A percentile compares a stretch with the other conserved stretches of the same genome.
Conservation (phyloP, 2,797 vertebrate species). For the Aphelocoma californica region DNA sequence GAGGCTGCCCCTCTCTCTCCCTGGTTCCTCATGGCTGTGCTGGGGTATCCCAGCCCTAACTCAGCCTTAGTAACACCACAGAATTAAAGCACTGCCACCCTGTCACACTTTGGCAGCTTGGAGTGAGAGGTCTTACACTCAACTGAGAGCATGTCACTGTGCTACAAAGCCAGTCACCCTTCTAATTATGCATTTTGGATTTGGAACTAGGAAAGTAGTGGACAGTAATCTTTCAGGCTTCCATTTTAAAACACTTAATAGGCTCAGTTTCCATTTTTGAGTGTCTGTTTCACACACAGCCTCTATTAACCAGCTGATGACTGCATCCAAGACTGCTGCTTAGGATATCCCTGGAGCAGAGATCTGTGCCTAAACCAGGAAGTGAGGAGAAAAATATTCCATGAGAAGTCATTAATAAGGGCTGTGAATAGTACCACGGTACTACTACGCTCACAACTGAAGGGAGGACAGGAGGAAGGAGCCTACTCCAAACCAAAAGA, state of each 20-base stretch:
- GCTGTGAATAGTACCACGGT: background rate
- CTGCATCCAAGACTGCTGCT: background rate
- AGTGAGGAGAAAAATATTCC: background rate
- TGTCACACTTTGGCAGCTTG: background rate
- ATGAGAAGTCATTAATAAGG: background rate
- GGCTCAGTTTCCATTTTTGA: background rate
- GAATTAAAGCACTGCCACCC: background rate
- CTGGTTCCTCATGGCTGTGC: background rate
- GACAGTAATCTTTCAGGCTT: constrained; percentile 6
- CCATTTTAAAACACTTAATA: background rate
- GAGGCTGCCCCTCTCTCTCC: background rate
- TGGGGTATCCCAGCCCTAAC: background rate
- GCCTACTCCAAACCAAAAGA: background rate
- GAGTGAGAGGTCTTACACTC: background rate
- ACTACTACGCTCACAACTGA: background rate
- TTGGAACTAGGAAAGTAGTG: background rate
- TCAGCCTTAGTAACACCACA: background rate
- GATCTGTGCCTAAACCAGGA: background rate
- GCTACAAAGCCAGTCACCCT: background rate
- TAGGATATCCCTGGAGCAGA: background rate
- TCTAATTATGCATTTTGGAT: background rate
- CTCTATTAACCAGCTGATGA: background rate
- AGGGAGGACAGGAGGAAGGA: background rate
- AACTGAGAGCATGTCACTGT: background rate
- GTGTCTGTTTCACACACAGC: background rate